Evolutionary conservation across 2,113 vertebrate genomes (phyloP), one percentile per base, ranked within the genome.

Genomic region (Leptobrachium ailaonicum): DNA sequence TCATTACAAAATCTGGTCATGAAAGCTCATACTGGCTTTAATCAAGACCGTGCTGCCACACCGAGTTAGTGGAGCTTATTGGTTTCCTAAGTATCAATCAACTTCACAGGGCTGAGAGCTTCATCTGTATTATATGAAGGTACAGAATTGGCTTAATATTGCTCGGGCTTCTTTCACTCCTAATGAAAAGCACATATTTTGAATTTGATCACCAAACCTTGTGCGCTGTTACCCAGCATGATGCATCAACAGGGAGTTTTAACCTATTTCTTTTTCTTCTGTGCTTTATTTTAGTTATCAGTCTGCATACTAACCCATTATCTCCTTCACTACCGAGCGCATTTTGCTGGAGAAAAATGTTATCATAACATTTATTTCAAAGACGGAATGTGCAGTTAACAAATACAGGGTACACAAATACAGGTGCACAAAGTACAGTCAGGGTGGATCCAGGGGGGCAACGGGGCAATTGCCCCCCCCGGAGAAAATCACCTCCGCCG

Each of bases 41-140:
- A 74, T 80, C 78, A 80, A 80, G 62, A 40, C 50, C 68, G 45
- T 41, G 41, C 78, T 41, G 71, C 78, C 78, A 74, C 71, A 73
- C 62, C 13, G 71, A 70, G 78, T 73, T 74, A 73, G 41, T 58
- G 66, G 7, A 74, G 71, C 53, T 74, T 80, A 80, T 80, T 73
- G 71, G 50, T 32, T 80, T 80, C 60, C 77, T 43, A 73, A 80
- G 72, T 73, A 79, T 79, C 77, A 80, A 80, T 79, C 77, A 79
- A 72, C 44, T 72, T 79, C 70, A 73, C 77, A 67, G 71, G 60
- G n/a, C 71, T 58, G 70, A 56, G 70, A 14, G 47, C 41, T 53
- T 43, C 62, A 66, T 72, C 62, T 80, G 50, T 80, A 80, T 80
- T 67, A 58, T 79, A 66, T 56, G n/a, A 54, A 12, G 63, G 50